These are phyloP conservation scores for Candidula unifasciata DNA, from an alignment of 2,888 invertebrate genomes.

Conservation along the genomic window DNA sequence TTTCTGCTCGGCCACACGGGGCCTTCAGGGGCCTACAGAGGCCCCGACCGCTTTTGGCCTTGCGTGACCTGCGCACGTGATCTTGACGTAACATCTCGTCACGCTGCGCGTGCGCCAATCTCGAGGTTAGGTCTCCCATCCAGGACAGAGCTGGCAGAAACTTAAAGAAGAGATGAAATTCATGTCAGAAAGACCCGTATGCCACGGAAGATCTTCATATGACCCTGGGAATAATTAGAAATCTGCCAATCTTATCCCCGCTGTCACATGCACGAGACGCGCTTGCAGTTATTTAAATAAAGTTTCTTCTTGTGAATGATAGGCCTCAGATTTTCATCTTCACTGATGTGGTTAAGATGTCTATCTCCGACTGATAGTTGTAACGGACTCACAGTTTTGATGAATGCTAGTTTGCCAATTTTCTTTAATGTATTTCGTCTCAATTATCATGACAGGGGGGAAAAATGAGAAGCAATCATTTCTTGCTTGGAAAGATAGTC, in stretches of 20 bases:
- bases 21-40: slow-evolving; percentile 18
- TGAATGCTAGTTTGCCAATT: slow-evolving; percentile 3
- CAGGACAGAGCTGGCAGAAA: neutral
- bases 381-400: neutral
- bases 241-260: slow-evolving; percentile 30
- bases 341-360: slow-evolving; percentile 5
- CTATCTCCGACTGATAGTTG: slow-evolving; percentile 11
- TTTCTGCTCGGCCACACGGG: slow-evolving; percentile 29
- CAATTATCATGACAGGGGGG: neutral
- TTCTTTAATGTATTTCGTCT: neutral
- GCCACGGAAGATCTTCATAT: slow-evolving; percentile 24
- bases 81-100: slow-evolving; percentile 44
- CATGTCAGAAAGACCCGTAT: slow-evolving; percentile 42
- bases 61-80: slow-evolving; percentile 44
- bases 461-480: neutral
- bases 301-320: neutral
- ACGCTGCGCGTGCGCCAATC: slow-evolving; percentile 32
- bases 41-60: slow-evolving; percentile 43
- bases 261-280: slow-evolving; percentile 26
- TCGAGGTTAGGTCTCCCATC: slow-evolving; percentile 21
- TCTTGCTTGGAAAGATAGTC: no score
- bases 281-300: slow-evolving; percentile 32
- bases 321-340: slow-evolving; percentile 28
- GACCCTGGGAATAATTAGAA: slow-evolving; percentile 40
- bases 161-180: slow-evolving; percentile 35